These are phyloP conservation scores for Petaurus breviceps DNA, from an alignment of 2,113 vertebrate genomes.

Conservation along the genomic window DNA sequence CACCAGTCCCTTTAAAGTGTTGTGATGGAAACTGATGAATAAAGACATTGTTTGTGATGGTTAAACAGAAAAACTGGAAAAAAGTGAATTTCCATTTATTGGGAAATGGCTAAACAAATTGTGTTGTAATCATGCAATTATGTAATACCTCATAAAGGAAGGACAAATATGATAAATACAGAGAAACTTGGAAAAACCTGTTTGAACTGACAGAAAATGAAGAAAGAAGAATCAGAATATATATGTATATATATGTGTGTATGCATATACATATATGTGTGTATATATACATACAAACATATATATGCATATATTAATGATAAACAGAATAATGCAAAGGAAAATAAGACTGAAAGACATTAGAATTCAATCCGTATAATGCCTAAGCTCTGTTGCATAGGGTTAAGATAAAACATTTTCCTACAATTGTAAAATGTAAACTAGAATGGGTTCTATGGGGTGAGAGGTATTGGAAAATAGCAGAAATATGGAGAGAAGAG, in stretches of 20 bases:
- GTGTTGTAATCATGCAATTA: background rate
- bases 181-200: background rate
- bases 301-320: background rate
- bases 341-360: background rate
- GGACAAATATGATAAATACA: background rate
- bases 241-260: too few relatives aligned
- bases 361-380: background rate
- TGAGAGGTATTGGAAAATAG: background rate
- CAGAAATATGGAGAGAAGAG: background rate
- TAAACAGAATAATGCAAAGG: background rate
- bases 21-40: background rate
- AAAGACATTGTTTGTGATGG: background rate
- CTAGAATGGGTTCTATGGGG: background rate
- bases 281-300: too few relatives aligned
- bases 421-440: background rate
- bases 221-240: background rate
- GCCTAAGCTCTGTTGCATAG: background rate
- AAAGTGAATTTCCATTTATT: background rate
- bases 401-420: background rate
- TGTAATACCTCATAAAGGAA: background rate
- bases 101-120: background rate
- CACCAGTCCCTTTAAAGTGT: background rate
- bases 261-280: too few relatives aligned
- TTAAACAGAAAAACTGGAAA: constrained; percentile 15
- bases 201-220: background rate